Conservation (phyloP, 2,797 vertebrate species). For the Alectoris magna region DNA sequence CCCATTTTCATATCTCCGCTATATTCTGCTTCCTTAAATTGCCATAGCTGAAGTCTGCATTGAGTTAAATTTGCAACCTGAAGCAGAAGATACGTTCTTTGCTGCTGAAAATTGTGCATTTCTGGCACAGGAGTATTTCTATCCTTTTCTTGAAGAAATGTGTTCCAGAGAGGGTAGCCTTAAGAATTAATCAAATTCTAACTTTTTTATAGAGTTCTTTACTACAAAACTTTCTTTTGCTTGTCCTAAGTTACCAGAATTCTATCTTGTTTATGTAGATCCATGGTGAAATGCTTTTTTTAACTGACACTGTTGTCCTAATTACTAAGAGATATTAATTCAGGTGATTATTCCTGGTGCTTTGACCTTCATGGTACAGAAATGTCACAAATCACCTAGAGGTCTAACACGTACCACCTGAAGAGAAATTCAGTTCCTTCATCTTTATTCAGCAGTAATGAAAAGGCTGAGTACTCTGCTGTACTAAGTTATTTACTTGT, state of each 20-base stretch:
- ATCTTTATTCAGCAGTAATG: not conserved
- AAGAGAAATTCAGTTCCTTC: not conserved
- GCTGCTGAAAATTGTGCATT: not conserved
- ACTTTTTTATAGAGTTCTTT: not conserved
- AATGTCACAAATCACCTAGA: not conserved
- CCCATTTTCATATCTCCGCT: not conserved
- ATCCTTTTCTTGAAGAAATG: not conserved
- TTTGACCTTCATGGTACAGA: not conserved
- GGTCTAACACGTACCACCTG: not conserved
- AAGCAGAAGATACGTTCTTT: not conserved
- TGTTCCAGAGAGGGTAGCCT: not conserved
- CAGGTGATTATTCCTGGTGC: not conserved
- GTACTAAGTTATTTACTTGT: constrained; percentile 16
- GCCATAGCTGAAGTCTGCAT: not conserved
- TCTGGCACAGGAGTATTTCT: not conserved
- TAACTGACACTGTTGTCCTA: not conserved
- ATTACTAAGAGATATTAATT: not conserved
- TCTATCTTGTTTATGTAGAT: accelerated
- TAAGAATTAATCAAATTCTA: not conserved
- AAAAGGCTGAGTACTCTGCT: not conserved
- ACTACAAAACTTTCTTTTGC: not conserved
- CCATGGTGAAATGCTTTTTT: not conserved
- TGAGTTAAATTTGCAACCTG: not conserved
- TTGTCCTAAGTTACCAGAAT: not conserved
- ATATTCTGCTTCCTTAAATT: not conserved